Evolutionary conservation across 92 coral and sea anemone genomes (phyloP), one percentile per base, ranked within the genome.

Genomic region (Heliopora coerulea): DNA sequence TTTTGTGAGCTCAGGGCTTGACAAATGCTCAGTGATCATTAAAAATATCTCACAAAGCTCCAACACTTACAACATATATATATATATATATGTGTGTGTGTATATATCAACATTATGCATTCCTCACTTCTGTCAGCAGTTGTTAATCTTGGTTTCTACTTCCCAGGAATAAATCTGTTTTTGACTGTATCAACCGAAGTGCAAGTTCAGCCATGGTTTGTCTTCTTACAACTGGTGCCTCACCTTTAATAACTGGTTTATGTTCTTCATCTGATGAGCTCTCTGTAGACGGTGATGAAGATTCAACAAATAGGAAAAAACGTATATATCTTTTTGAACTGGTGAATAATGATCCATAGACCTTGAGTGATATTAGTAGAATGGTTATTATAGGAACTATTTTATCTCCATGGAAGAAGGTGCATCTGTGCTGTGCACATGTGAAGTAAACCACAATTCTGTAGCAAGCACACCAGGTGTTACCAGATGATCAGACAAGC

Each of bases 291-390:
- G 88, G 98, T 52, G 98, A 93, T 58, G 98, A 93, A 7, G 98
- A 93, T 25, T 96, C 98, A 82, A 93, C 98, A 96, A 93, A 86
- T 79, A 96, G 98, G 65, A 85, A 96, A 88, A 93, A 93, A 81
- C 98, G 98, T 56, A 93, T 93, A 93, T 90, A 89, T 79, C 83
- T 84, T 0, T 62, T 58, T 64, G 87, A 74, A 83, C 82, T 75
- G 8, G 74, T 74, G 27, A 79, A 75, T 35, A 96, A 88, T 63
- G 93, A 85, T 76, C 98, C 96, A 79, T 93, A 52, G 63, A 21
- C n/a, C n/a, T n/a, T n/a, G n/a, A n/a, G n/a, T n/a, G n/a, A 14
- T 48, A 17, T 1, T 14, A 27, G 17, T 29, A 56, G 2, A n/a
- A 24, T 1, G 40, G 11, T 37, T 9, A 23, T 20, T 21, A 25